These are phyloP conservation scores for Notoglanidium macrostoma DNA, from an alignment of 2,797 vertebrate species.

Conservation along the genomic window DNA sequence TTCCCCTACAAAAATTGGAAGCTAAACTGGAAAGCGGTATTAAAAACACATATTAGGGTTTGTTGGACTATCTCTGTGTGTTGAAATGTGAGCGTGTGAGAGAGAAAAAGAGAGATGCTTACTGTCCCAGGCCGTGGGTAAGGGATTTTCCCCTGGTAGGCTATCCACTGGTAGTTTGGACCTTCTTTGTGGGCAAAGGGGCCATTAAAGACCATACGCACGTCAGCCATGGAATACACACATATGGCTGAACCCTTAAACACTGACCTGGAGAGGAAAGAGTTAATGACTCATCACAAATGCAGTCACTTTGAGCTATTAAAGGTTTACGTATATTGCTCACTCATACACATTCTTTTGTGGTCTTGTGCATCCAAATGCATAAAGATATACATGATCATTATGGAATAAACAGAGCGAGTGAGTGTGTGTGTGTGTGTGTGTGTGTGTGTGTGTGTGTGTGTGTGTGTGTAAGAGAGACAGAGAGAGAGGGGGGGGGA, in stretches of 20 bases:
- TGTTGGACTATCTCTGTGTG: neutral
- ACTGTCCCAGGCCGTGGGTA: slow-evolving; percentile 97
- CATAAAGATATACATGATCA: slow-evolving; percentile 8
- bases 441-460: neutral
- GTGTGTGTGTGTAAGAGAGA: neutral
- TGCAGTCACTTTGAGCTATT: neutral
- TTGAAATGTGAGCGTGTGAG: slow-evolving; percentile 13
- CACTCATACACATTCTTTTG: slow-evolving; percentile 33
- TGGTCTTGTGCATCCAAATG: slow-evolving; percentile 27
- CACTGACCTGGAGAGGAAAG: slow-evolving; percentile 80
- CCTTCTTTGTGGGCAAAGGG: slow-evolving; percentile 98
- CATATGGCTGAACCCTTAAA: slow-evolving; percentile 98
- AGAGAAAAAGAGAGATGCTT: slow-evolving; percentile 62
- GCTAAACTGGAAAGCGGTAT: slow-evolving; percentile 5
- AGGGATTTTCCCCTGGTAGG: slow-evolving; percentile 96
- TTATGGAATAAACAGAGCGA: neutral
- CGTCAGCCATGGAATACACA: slow-evolving; percentile 98
- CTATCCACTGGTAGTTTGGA: slow-evolving; percentile 99
- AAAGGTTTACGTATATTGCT: neutral
- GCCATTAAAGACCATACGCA: slow-evolving; percentile 98
- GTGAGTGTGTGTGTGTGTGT: neutral
- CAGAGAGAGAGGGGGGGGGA: neutral
- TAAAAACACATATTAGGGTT: neutral
- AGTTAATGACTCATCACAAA: slow-evolving; percentile 1
- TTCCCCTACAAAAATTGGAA: slow-evolving; percentile 6